Evolutionary conservation across 2,113 vertebrate genomes (phyloP), one percentile per base, ranked within the genome.

Genomic region (Nymphicus hollandicus): DNA sequence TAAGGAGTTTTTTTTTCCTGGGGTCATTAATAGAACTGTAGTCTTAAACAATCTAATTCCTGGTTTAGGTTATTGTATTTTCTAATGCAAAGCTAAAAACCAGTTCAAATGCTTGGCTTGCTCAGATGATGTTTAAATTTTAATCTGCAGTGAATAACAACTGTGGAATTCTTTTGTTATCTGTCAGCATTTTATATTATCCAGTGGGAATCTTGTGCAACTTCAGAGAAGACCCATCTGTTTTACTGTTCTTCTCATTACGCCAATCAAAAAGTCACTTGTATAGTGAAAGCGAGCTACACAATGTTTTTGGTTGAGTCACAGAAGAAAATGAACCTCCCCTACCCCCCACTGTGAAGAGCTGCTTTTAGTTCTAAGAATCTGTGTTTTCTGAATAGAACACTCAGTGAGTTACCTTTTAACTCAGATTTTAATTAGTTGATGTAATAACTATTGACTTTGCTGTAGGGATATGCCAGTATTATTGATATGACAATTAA

Each of bases 401-500:
- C 17, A 44, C 52, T 93, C 73, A 89, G 56, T 28, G 94, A 95
- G 43, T 13, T 97, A 95, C 80, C 73, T 97, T 97, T 96, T 91
- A 96, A 96, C 52, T 97, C 92, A 60, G 69, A 39, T 97, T 97
- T 97, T 98, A 97, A 97, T 98, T 97, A 97, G 74, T 91, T 97
- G 49, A 58, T 94, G 77, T 96, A 96, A 97, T 97, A 98, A 94
- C 74, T 97, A 97, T 96, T 93, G 95, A 95, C 95, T 96, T 96
- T 96, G 86, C 81, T 96, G 63, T 89, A 96, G 73, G 89, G 89
- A 87, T 96, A 74, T 92, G 55, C 88, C 93, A 79, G 73, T 92
- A 58, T 97, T 97, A 98, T 96, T 97, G 95, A 97, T 97, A 97
- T 95, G 89, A 97, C 96, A 97, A 97, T 97, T 97, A 98, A 97